These are phyloP conservation scores for Lasiurus borealis DNA, from an alignment of 2,113 vertebrate species.

Conservation along the genomic window DNA sequence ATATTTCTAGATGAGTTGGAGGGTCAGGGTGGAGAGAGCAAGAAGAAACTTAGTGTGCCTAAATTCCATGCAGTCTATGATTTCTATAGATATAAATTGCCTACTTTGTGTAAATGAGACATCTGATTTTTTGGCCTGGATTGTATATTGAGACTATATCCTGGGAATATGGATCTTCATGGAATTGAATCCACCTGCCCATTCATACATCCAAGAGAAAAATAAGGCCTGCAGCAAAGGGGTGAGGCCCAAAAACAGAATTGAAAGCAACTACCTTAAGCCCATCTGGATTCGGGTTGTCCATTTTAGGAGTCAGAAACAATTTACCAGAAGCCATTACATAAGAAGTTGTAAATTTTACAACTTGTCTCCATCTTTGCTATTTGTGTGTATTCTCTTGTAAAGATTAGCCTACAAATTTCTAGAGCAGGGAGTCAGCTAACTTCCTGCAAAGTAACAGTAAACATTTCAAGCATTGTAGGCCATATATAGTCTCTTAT, in stretches of 20 bases:
- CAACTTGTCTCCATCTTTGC: not conserved
- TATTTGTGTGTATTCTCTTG: constrained; percentile 15
- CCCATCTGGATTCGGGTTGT: not conserved
- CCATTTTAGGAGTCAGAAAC: constrained; percentile 20
- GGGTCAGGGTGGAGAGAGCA: not conserved
- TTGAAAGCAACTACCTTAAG: constrained; percentile 34
- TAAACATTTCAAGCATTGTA: constrained; percentile 37
- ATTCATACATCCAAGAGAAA: not conserved
- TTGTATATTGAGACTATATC: not conserved
- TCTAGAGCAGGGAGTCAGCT: not conserved
- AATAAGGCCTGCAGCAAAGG: not conserved
- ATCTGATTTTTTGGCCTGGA: not conserved
- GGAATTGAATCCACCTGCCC: not conserved
- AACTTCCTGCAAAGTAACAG: not conserved
- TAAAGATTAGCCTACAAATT: not conserved
- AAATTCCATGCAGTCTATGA: not conserved
- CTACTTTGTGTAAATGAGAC: not conserved
- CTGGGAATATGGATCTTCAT: not conserved
- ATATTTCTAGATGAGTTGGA: constrained; percentile 10
- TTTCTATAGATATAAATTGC: not conserved
- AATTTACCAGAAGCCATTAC: constrained; percentile 35
- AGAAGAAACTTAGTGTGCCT: not conserved
- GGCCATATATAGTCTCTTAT: not conserved
- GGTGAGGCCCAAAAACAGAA: not conserved
- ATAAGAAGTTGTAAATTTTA: constrained; percentile 43